phyloP scores from a whole-genome alignment of 2,113 vertebrate species.

The Cinclus mexicanus region DNA sequence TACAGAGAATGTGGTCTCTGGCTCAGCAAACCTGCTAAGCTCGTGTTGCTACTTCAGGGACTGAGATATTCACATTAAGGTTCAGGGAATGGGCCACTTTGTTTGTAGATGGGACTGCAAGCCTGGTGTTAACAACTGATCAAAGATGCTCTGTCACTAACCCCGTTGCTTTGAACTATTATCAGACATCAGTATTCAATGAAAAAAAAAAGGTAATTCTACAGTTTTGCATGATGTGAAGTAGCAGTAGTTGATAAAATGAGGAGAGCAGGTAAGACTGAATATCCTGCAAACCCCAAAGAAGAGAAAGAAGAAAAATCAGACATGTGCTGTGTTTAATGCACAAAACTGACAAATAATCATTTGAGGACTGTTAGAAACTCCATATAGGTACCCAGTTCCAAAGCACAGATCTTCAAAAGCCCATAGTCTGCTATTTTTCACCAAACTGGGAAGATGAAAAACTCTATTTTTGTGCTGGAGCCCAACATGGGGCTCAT shows the following conservation, averaged over 20 bases:
- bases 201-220: background rate
- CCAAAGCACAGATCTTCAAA: background rate
- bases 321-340: background rate
- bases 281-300: background rate
- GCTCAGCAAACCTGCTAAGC: background rate
- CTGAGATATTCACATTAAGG: background rate
- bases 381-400: background rate
- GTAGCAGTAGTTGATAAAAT: background rate
- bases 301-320: background rate
- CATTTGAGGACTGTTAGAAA: background rate
- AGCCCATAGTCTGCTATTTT: background rate
- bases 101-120: background rate
- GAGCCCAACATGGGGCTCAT: background rate
- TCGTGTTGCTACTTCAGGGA: background rate
- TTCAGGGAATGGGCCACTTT: background rate
- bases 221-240: background rate
- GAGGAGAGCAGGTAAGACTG: background rate
- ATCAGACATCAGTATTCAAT: background rate
- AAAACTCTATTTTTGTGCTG: background rate
- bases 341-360: background rate
- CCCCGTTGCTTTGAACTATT: background rate
- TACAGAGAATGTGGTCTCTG: background rate
- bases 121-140: background rate
- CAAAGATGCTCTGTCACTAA: background rate
- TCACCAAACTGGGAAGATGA: background rate